These are phyloP conservation scores for Drosophila rellima DNA, from an alignment of 2,888 invertebrate species.

Conservation along the genomic window DNA sequence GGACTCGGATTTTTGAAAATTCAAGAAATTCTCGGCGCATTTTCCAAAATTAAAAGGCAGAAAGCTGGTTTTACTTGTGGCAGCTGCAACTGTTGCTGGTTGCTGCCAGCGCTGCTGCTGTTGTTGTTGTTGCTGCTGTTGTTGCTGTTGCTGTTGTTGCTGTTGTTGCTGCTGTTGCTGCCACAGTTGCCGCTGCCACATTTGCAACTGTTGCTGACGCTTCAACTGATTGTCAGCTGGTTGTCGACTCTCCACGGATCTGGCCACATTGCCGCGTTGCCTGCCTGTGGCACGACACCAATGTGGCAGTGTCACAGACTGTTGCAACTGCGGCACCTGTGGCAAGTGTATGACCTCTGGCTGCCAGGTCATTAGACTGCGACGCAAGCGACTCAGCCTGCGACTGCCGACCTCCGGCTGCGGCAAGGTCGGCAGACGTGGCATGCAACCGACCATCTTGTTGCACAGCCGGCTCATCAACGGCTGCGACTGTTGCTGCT, in stretches of 20 bases:
- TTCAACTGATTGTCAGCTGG: slow-evolving; percentile 5
- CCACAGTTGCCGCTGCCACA: neutral
- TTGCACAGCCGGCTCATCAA: slow-evolving; percentile 28
- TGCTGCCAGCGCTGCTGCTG: slow-evolving; percentile 17
- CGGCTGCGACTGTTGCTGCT: slow-evolving; percentile 2
- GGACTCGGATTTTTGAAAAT: neutral
- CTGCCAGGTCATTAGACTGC: slow-evolving; percentile 34
- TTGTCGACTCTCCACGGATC: neutral
- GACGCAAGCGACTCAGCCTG: slow-evolving; percentile 41
- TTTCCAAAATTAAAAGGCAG: slow-evolving; percentile 60
- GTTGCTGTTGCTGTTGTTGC: neutral
- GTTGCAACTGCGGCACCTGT: neutral
- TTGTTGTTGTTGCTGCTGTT: neutral
- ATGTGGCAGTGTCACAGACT: neutral
- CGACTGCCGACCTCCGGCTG: slow-evolving; percentile 44
- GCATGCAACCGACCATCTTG: slow-evolving; percentile 36
- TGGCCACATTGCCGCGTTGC: neutral
- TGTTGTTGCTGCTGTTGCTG: neutral
- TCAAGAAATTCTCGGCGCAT: slow-evolving; percentile 38
- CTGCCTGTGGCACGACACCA: slow-evolving; percentile 5
- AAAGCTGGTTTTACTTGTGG: neutral
- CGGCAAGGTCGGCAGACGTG: slow-evolving; percentile 26
- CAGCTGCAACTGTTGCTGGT: slow-evolving; percentile 4
- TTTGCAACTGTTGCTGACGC: slow-evolving; percentile 7
- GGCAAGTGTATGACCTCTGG: neutral